Base-by-base conservation (phyloP, 2,797 vertebrate species). In the Buphagus erythrorhynchus region DNA sequence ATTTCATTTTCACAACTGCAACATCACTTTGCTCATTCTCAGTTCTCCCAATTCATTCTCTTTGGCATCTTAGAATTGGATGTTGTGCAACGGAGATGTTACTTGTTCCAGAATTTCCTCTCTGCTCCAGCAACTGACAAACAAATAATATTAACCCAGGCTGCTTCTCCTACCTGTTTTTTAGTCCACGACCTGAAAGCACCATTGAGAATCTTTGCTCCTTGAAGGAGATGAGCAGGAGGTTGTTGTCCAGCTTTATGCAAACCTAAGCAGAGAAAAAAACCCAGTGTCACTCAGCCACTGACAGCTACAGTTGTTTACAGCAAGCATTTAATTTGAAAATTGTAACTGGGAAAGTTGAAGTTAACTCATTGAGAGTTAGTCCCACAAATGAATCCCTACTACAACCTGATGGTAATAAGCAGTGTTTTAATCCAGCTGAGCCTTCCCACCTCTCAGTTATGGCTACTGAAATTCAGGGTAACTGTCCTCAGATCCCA, bases 151-250 rank as follows among this genome's bases (percentile, higher is more conserved):
- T 38, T 31, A 79, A 71, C 46, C 13, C 61, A 69, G 48, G 33
- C 54, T 38, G 6, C 48, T 72, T 63, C 69, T 83, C 90, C 96
- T 97, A 99, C 99, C 99, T 99, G 99, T 97, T 99, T 99, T 97
- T 99, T 99, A 63, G 99, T 99, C 99, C 99, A 99, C 8, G 99
- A 98, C 97, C 99, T 98, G 97, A 99, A 99, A 96, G 99, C 99
- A 98, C 99, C 99, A 35, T 99, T 99, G 96, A 99, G 98, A 97
- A 99, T 99, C 98, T 99, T 99, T 98, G 99, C 99, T 98, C 99
- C 99, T 45, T 99, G 99, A 83, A 99, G 98, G 98, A 99, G 98
- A 96, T 99, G 99, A 35, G 98, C 97, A 66, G 99, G 98, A 90
- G 99, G 99, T 71, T 99, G 99, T 95, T 99, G 99, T 90, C 99